These are phyloP conservation scores for Adelognathus sp. DNA, from an alignment of 2,888 invertebrate genomes.

Conservation along the genomic window DNA sequence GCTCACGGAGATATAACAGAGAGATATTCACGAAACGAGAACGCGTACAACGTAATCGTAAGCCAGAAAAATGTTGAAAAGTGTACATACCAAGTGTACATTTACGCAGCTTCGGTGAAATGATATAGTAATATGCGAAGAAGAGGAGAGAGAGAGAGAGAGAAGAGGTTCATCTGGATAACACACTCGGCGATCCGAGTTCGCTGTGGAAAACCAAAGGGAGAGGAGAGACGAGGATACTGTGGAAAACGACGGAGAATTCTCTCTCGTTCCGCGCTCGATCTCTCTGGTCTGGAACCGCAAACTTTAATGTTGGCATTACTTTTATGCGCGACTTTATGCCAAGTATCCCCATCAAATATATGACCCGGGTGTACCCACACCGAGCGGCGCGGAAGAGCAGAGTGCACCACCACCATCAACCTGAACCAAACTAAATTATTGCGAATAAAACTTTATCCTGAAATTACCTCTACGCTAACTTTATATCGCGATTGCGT, in stretches of 20 bases:
- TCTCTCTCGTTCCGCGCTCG: constrained; percentile 52
- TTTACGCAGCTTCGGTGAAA: constrained; percentile 18
- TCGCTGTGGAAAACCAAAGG: constrained; percentile 38
- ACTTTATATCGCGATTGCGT: constrained; percentile 80
- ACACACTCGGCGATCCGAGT: neutral
- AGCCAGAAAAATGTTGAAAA: constrained; percentile 14
- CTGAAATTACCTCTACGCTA: constrained; percentile 80
- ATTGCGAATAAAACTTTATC: constrained; percentile 81
- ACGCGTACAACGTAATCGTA: constrained; percentile 21
- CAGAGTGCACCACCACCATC: constrained; percentile 39
- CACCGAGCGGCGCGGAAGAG: constrained; percentile 43
- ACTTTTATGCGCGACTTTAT: constrained; percentile 81
- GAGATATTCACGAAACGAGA: neutral
- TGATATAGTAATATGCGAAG: constrained; percentile 32
- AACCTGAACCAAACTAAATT: constrained; percentile 72
- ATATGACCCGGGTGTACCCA: constrained; percentile 75
- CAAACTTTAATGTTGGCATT: constrained; percentile 81
- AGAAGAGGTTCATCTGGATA: neutral
- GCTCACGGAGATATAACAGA: neutral
- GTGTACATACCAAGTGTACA: neutral
- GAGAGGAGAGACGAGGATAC: constrained; percentile 25
- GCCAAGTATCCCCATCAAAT: constrained; percentile 81
- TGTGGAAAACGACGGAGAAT: constrained; percentile 47
- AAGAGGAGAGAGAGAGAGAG: constrained; percentile 25
- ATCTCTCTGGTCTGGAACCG: constrained; percentile 78